Evolutionary conservation across 2,888 invertebrate genomes (phyloP).

Genomic region (Sarcophaga subvicina): DNA sequence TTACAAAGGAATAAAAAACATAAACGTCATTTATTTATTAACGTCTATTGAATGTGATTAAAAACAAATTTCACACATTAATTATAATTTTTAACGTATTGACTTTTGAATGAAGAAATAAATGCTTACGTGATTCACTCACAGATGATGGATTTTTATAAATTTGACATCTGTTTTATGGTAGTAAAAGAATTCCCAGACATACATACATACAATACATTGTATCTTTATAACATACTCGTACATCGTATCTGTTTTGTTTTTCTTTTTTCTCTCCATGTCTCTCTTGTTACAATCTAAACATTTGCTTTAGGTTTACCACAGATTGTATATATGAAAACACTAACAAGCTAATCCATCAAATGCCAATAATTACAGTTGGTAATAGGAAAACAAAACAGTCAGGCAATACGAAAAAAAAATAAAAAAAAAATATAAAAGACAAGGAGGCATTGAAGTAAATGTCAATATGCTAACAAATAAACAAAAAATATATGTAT

Average conservation of each 20-base stretch:
- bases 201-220: background rate
- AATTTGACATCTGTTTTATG: conserved; percentile 53
- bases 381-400: conserved; percentile 1
- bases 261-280: background rate
- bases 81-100: too few species aligned
- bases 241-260: background rate
- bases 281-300: conserved; percentile 2
- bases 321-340: conserved; percentile 25
- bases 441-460: background rate
- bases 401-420: background rate
- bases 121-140: too few species aligned
- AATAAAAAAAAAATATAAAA: conserved; percentile 17
- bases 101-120: too few species aligned
- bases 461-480: conserved; percentile 25
- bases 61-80: too few species aligned
- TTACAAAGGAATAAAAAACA: too few species aligned
- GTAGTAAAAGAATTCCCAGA: background rate
- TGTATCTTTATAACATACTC: background rate
- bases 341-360: conserved; percentile 60
- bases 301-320: conserved; percentile 43
- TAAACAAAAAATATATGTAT: conserved; percentile 1
- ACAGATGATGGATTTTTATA: conserved; percentile 2
- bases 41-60: too few species aligned
- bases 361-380: conserved; percentile 51
- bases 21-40: too few species aligned